Percentiles rank a stretch among this genome's conserved stretches.
phyloP scores from a whole-genome alignment of 2,797 vertebrate species.

The Enteromius viviparus region DNA sequence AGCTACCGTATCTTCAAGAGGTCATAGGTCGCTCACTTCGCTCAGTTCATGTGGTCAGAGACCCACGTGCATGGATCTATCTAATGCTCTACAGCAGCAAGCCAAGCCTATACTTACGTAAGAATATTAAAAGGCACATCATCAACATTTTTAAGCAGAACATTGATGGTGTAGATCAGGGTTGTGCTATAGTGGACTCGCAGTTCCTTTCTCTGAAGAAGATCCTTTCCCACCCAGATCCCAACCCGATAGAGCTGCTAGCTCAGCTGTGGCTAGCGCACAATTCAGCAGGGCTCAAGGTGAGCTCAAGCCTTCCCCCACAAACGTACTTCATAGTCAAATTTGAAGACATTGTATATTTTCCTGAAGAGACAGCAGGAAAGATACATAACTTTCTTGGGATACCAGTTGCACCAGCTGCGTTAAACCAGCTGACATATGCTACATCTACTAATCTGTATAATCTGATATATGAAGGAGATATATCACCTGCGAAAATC shows the following conservation, averaged over 20 bases:
- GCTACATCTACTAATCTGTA: conserved; percentile 86
- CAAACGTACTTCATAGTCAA: conserved; percentile 77
- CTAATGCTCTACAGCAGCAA: conserved; percentile 83
- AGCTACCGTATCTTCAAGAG: conserved; percentile 84
- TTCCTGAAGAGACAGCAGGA: conserved; percentile 80
- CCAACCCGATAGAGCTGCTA: conserved; percentile 75
- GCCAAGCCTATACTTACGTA: conserved; percentile 81
- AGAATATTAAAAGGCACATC: conserved; percentile 80
- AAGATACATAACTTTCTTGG: conserved; percentile 83
- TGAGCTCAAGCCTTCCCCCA: conserved; percentile 74
- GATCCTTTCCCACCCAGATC: conserved; percentile 72
- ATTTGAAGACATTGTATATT: conserved; percentile 85
- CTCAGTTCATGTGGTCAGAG: conserved; percentile 81
- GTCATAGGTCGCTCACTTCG: conserved; percentile 79
- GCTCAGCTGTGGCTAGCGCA: conserved; percentile 86
- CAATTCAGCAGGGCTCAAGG: conserved; percentile 79
- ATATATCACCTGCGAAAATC: conserved; percentile 80
- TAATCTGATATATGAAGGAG: conserved; percentile 85
- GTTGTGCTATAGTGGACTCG: conserved; percentile 77
- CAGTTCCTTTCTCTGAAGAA: conserved; percentile 79
- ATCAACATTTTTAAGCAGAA: conserved; percentile 72
- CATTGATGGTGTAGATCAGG: conserved; percentile 61
- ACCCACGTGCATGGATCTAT: conserved; percentile 85
- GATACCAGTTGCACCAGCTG: conserved; percentile 82
- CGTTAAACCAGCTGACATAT: conserved; percentile 87